These are phyloP conservation scores for Amblyornis subalaris DNA, from an alignment of 2,113 vertebrate species.

Conservation along the genomic window DNA sequence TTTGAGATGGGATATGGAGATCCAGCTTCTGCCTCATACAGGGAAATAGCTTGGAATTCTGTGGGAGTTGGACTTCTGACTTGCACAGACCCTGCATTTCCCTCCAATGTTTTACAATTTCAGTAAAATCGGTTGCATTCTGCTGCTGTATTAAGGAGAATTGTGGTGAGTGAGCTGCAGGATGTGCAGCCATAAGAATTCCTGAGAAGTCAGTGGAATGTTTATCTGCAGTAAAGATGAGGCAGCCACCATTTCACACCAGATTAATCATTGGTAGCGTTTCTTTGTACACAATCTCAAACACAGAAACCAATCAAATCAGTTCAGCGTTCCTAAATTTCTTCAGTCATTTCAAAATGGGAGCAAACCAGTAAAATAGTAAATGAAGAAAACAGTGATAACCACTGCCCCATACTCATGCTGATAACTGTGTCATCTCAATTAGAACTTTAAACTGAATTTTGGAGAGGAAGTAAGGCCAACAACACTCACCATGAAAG, in stretches of 20 bases:
- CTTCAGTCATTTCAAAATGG: background rate
- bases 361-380: background rate
- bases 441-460: background rate
- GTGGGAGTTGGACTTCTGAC: accelerated
- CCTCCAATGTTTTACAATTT: background rate
- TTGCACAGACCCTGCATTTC: background rate
- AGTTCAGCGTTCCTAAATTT: background rate
- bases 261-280: background rate
- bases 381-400: background rate
- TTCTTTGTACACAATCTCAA: background rate
- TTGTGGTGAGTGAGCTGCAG: background rate
- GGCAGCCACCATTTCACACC: background rate
- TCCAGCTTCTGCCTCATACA: background rate
- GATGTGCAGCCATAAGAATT: background rate
- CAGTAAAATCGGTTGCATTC: background rate
- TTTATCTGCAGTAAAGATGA: background rate
- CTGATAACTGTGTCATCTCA: background rate
- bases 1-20: background rate
- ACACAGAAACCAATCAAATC: background rate
- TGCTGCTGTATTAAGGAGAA: background rate
- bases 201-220: background rate
- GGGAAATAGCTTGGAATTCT: background rate
- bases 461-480: background rate
- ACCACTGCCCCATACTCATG: too few species aligned
- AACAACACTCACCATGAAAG: background rate